Evolutionary conservation across 1,140 invertebrate species (phyloP), one percentile per base, ranked within the genome.

Genomic region (Pachyrhynchus sulphureomaculatus): DNA sequence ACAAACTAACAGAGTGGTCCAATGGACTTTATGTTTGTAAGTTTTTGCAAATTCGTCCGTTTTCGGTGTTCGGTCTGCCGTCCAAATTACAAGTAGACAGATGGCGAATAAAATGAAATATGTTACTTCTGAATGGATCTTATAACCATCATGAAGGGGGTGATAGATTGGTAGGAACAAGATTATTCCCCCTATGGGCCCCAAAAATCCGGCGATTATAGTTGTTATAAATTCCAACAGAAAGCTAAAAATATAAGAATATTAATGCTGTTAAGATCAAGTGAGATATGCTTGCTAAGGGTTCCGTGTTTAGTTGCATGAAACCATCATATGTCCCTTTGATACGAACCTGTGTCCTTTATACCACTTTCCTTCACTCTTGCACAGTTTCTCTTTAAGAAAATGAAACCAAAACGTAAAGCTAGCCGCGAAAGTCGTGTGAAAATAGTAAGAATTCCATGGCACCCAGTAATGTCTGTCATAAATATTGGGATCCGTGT

Each of bases 361-460:
- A 17, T 76, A 64, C 83, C 83, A 84, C 68, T 81, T 79, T 29
- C 75, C 72, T 4, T 76, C 69, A 47, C 78, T 78, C 55, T 78
- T 79, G 42, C 80, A 84, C 21, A 85, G 76, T 66, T 79, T 75
- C 34, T 71, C 78, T 60, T 84, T 78, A 33, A 79, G 78, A 0
- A 79, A 78, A 67, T 85, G 81, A 72, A 92, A 89, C 67, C 85
- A 83, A 70, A 85, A 86, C 5, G 80, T 84, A 66, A 92, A 89
- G 67, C 85, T 85, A 2, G 84, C 82, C 1, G 88, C 83, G 74
- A 91, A 92, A 0, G 86, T 79, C 0, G 87, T 80, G 75, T 92
- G 89, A 78, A 92, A 92, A 70, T 89, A 92, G 74, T 90, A 92
- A 0, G 88, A 91, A 67, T 87, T 92, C 83, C 83, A 86, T 1